Evolutionary conservation across 2,888 invertebrate genomes (phyloP), one percentile per base, ranked within the genome.

Genomic region (Melipona bicolor): DNA sequence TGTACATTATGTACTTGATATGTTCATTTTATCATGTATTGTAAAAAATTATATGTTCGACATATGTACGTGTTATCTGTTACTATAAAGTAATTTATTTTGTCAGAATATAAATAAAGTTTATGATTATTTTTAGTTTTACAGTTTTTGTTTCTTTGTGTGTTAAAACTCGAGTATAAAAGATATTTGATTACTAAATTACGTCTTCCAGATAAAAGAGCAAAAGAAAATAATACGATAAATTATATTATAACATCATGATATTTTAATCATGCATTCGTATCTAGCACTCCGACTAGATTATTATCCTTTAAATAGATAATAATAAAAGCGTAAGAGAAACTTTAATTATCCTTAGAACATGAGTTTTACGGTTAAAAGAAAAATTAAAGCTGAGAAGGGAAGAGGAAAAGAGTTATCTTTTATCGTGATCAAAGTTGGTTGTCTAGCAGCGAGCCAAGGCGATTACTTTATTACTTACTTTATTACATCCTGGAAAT

Each of bases 391-490:
- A 54, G 3, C 15, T 1, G 19, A 49, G 50, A 27, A 52, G 19
- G 0, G 64, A 13, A 36, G 36, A 36, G 50, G 24, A 19, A 43
- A 43, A 43, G 4, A 43, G 43, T 43, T 43, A 43, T 54, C 17
- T 27, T 43, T 32, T 56, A 49, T 49, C 64, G 54, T 13, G 77
- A 61, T 69, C 19, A 5, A 21, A 24, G 43, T 54, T 36, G n/a
- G 32, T 15, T 13, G 56, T 36, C 21, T 17, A 27, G n/a, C 11
- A 50, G 59, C 76, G 49, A 52, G 17, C 59, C 61, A 9, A 32
- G 27, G 17, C 4, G 43, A 27, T 24, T 21, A 24, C 43, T 72
- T 56, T 65, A 59, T 78, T 72, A 72, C 59, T 78, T 72, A 78
- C 56, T 49, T 27, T n/a, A 36, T n/a, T n/a, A n/a, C n/a, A n/a